Conservation (phyloP, 2,888 invertebrate genomes). For the Leistus spinibarbis region DNA sequence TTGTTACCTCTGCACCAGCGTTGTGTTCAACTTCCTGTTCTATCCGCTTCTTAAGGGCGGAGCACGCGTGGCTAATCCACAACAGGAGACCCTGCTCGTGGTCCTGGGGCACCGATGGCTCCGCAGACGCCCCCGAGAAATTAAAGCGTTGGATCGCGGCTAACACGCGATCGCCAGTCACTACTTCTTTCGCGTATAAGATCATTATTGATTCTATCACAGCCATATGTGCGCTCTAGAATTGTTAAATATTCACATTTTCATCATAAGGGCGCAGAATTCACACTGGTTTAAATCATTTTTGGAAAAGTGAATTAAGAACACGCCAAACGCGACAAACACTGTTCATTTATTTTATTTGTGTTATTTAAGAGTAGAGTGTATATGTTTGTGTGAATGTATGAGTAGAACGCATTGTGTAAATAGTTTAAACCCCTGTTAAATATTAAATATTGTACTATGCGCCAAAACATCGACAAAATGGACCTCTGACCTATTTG, state of each 20-base stretch:
- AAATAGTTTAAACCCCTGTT: too few species aligned
- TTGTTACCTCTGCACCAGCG: slow-evolving; percentile 51
- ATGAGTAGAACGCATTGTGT: too few species aligned
- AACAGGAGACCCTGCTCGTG: slow-evolving; percentile 83
- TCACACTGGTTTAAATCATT: too few species aligned
- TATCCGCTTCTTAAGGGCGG: slow-evolving; percentile 70
- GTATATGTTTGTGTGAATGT: not conserved
- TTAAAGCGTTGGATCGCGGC: slow-evolving; percentile 84
- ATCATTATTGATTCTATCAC: slow-evolving; percentile 95
- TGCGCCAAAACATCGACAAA: too few species aligned
- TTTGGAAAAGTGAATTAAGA: too few species aligned
- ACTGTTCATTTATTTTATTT: too few species aligned
- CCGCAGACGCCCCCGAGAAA: slow-evolving; percentile 59
- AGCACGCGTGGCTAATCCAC: slow-evolving; percentile 89
- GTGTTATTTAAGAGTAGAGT: not conserved
- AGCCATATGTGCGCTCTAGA: slow-evolving; percentile 93
- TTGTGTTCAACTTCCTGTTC: slow-evolving; percentile 57
- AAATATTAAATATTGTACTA: too few species aligned
- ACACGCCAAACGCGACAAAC: too few species aligned
- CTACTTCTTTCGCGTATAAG: slow-evolving; percentile 90
- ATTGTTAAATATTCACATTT: slow-evolving; percentile 39
- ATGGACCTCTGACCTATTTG: too few species aligned
- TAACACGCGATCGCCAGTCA: slow-evolving; percentile 83
- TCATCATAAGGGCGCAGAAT: too few species aligned
- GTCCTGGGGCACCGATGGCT: slow-evolving; percentile 60